Evolutionary conservation across 2,113 vertebrate genomes (phyloP).

Genomic region (Alces alces): DNA sequence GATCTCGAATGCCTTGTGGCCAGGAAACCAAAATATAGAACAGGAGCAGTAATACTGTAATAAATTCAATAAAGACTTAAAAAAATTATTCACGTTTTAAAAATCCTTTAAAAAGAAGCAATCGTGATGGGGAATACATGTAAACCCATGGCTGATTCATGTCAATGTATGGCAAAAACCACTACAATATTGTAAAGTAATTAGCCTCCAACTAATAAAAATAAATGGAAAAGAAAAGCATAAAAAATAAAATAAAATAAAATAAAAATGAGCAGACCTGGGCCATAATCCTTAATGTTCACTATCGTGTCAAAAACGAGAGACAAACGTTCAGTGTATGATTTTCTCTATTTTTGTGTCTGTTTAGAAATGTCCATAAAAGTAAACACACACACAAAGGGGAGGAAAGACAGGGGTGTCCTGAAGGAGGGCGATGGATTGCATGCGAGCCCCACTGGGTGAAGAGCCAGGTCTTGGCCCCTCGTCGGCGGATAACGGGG

Average conservation of each 20-base stretch:
- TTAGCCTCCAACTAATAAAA: too few species aligned
- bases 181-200: too few species aligned
- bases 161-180: too few species aligned
- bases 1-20: neutral
- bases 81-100: neutral
- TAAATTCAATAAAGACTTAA: neutral
- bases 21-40: neutral
- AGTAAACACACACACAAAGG: neutral
- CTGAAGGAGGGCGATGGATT: neutral
- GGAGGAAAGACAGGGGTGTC: neutral
- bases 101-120: neutral
- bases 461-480: neutral
- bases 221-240: too few species aligned
- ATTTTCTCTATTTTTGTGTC: neutral
- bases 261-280: neutral
- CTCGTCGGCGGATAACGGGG: rapidly evolving
- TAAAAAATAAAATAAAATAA: too few species aligned
- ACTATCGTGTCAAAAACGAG: neutral
- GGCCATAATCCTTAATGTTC: neutral
- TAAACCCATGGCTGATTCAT: too few species aligned
- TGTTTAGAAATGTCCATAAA: neutral
- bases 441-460: too few species aligned
- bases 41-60: neutral
- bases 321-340: neutral
- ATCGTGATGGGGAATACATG: too few species aligned